A percentile compares a stretch with the other conserved stretches of the same genome.
These are phyloP conservation scores for Bellardia bayeri DNA, from an alignment of 2,888 invertebrate genomes.

Conservation along the genomic window DNA sequence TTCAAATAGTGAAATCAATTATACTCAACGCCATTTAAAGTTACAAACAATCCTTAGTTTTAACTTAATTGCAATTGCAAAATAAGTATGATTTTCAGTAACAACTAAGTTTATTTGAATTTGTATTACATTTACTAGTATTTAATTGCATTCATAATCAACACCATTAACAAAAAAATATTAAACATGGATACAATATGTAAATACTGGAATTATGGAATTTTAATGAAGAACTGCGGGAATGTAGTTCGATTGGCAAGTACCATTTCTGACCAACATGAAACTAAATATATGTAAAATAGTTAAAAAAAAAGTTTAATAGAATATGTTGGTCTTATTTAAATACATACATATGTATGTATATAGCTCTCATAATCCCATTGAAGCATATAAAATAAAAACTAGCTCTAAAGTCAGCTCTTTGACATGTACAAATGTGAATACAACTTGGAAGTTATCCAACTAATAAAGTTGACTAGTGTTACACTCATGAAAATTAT, in stretches of 20 bases:
- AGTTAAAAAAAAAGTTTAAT: not conserved
- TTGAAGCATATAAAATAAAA: not conserved
- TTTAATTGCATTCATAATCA: not conserved
- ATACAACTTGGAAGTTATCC: conserved; percentile 50
- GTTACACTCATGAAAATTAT: not conserved
- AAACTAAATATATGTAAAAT: too few species aligned
- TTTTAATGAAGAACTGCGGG: too few species aligned
- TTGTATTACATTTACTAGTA: not conserved
- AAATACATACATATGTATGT: not conserved
- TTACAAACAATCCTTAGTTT: too few species aligned
- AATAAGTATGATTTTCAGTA: too few species aligned
- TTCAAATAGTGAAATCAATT: too few species aligned
- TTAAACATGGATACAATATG: too few species aligned
- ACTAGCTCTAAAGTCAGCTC: not conserved
- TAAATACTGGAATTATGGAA: too few species aligned
- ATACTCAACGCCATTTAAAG: too few species aligned
- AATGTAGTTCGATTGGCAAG: too few species aligned
- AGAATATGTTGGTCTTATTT: not conserved
- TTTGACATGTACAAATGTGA: not conserved
- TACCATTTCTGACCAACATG: too few species aligned
- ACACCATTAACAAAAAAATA: not conserved
- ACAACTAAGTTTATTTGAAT: too few species aligned
- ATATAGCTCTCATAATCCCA: not conserved
- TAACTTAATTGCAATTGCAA: too few species aligned
- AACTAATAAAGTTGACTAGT: conserved; percentile 41